Evolutionary conservation across 1,140 invertebrate genomes (phyloP).

Genomic region (Zaprionus ghesquierei): DNA sequence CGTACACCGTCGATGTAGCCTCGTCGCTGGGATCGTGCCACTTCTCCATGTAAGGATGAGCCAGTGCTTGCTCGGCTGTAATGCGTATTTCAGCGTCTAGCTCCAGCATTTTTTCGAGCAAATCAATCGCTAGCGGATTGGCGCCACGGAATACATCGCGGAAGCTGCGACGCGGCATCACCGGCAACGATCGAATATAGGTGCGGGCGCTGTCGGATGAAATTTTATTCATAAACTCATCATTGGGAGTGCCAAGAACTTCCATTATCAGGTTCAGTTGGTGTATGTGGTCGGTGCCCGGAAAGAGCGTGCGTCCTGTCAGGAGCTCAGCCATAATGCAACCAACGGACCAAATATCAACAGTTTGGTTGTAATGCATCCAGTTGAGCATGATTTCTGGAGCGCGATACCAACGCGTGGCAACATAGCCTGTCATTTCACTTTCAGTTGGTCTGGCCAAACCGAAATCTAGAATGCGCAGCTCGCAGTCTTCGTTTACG

Average conservation of each 20-base stretch:
- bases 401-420: slow-evolving; percentile 96
- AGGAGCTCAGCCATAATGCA: slow-evolving; percentile 99
- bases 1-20: slow-evolving; percentile 93
- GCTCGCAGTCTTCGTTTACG: slow-evolving; percentile 99
- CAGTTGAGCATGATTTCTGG: slow-evolving; percentile 99
- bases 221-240: slow-evolving; percentile 97
- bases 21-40: slow-evolving; percentile 98
- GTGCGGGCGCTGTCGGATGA: slow-evolving; percentile 96
- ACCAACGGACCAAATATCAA: slow-evolving; percentile 99
- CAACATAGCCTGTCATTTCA: slow-evolving; percentile 99
- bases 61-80: slow-evolving; percentile 95
- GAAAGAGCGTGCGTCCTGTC: slow-evolving; percentile 96
- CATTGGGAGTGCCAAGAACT: slow-evolving; percentile 94
- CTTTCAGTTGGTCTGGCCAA: slow-evolving; percentile 97
- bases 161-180: slow-evolving; percentile 95
- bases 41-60: slow-evolving; percentile 92
- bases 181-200: slow-evolving; percentile 96
- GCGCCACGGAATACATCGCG: slow-evolving; percentile 95
- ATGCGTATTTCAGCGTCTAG: slow-evolving; percentile 97
- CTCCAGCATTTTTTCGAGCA: slow-evolving; percentile 97
- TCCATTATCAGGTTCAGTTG: slow-evolving; percentile 98
- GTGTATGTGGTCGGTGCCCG: slow-evolving; percentile 99
- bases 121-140: slow-evolving; percentile 96
- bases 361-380: slow-evolving; percentile 99
- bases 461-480: slow-evolving; percentile 99